Base-by-base conservation (phyloP, 2,888 invertebrate genomes). In the Ernsta delagoae region DNA sequence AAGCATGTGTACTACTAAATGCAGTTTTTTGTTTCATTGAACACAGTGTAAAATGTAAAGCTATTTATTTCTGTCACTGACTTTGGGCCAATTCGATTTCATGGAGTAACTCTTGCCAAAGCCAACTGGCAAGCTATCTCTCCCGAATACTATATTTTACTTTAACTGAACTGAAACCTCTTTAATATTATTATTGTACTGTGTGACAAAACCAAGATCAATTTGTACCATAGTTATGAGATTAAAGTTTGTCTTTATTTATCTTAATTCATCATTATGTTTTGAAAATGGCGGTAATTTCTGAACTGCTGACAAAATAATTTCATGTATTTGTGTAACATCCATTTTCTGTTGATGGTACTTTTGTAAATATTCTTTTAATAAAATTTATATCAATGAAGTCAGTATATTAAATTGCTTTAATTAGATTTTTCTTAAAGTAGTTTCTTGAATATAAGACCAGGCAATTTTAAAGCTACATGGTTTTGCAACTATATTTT, bases 61-160 rank as follows among this genome's bases (percentile, higher is more conserved):
- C 57, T 69, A 69, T 86, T 87, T 91, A 91, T 92, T 92, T 91
- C 87, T 81, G 89, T 87, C 84, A 82, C 88, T 89, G 91, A 89
- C 86, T 86, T 85, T 82, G 83, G 85, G 90, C 92, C 92, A 90
- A 92, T 88, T 90, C 88, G 87, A 91, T 92, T 90, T 89, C 87
- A 89, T 84, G 88, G 84, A 79, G 82, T 86, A 80, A 77, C 80
- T 82, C 84, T 77, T 86, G 86, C 82, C 87, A 87, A 84, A 86
- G 84, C 83, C 81, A 83, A 83, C 82, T 78, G 79, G 78, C 80
- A 77, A 74, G 72, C 76, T 78, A 72, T 74, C 77, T 77, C 78
- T 77, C 77, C 77, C 75, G 79, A 84, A 80, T 79, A 70, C 70
- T 71, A 8, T 41, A 41, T 74, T 73, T 71, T 73, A 73, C 66